Base-by-base conservation (phyloP, 1,140 invertebrate species). In the Samia ricini region DNA sequence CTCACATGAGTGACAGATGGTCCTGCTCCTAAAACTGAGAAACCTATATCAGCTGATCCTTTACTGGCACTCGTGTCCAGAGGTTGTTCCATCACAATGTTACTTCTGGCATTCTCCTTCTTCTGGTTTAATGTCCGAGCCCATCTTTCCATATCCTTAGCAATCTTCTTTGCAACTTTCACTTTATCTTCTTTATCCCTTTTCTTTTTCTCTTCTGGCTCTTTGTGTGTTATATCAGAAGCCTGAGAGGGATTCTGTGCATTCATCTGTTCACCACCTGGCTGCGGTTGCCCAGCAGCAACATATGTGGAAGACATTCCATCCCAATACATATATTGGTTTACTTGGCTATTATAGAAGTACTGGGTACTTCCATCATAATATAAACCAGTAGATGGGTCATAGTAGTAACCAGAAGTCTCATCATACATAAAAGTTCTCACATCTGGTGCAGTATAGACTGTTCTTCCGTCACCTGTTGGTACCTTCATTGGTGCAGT, bases 81-180 rank as follows among this genome's bases (percentile, higher is more conserved):
- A 0, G 89, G 79, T 66, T 92, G 90, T 59, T 93, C 91, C 63
- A 92, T 91, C 12, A 92, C 92, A 83, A 93, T 91, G 64, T 92
- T 94, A 54, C 92, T 93, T 67, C 94, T 94, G 23, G 94, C 93
- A 64, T 93, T 95, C 74, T 99, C 97, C 89, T 99, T 99, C 90
- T 98, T 98, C 79, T 99, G 98, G 89, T 99, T 99, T 58, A 99
- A 91, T 5, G 97, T 98, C 81, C 99, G 98, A 0, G 98, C 98
- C 99, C 99, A 99, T 76, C 95, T 94, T 75, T 97, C 96, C 97
- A 98, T 98, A 77, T 98, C 96, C 91, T 99, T 99, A 0, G 98
- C 98, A 74, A 99, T 99, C 89, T 99, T 98, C 81, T 99, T 99
- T 0, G 98, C 98, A 15, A 98, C 97, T 91, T 99, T 99, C 0